Evolutionary conservation across 92 coral and sea anemone genomes (phyloP).

Genomic region (Epizoanthus ramosus): DNA sequence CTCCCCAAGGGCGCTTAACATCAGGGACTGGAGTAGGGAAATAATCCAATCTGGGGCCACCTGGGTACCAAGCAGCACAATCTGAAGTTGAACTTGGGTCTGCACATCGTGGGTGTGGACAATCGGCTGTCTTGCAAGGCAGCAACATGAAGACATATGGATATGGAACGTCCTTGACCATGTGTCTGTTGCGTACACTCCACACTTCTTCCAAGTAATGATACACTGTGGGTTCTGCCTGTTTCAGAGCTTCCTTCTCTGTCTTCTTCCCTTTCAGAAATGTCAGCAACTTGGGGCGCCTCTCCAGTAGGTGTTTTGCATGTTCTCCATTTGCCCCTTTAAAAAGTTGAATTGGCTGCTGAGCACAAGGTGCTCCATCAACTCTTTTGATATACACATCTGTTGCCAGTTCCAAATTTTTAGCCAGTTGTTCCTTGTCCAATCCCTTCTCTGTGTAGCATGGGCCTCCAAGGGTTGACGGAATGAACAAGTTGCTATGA

Average conservation of each 20-base stretch:
- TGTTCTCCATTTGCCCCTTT: constrained; percentile 59
- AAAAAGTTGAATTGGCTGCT: constrained; percentile 45
- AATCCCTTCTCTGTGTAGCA: constrained; percentile 48
- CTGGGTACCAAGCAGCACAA: constrained; percentile 43
- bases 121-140: constrained; percentile 40
- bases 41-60: constrained; percentile 49
- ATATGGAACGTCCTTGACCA: constrained; percentile 46
- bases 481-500: constrained; percentile 61
- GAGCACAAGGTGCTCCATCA: constrained; percentile 67
- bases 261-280: constrained; percentile 56
- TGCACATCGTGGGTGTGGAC: constrained; percentile 54
- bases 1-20: constrained; percentile 22
- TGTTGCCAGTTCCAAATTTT: constrained; percentile 52
- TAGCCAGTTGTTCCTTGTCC: constrained; percentile 54
- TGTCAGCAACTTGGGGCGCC: constrained; percentile 54
- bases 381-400: constrained; percentile 63
- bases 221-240: constrained; percentile 45
- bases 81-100: background rate
- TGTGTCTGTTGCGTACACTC: constrained; percentile 53
- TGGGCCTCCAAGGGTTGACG: constrained; percentile 65
- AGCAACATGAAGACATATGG: constrained; percentile 57
- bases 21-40: constrained; percentile 50
- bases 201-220: constrained; percentile 58
- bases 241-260: constrained; percentile 41
- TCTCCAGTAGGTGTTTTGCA: constrained; percentile 40